phyloP scores from a whole-genome alignment of 1,140 invertebrate species.

The Drosophila subobscura region DNA sequence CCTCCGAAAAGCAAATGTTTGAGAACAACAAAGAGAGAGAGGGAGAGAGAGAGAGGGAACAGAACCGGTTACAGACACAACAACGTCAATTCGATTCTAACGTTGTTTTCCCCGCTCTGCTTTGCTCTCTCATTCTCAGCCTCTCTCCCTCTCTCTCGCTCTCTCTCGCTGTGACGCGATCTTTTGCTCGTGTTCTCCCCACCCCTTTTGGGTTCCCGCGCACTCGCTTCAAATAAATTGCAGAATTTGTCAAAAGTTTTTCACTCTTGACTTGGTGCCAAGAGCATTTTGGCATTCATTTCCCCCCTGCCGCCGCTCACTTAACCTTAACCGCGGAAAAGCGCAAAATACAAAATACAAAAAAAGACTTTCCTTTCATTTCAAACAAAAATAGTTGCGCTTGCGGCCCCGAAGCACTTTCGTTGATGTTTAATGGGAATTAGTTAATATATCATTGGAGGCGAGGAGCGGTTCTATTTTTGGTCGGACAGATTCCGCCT shows the following conservation, averaged over 20 bases:
- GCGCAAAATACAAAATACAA: slow-evolving; percentile 8
- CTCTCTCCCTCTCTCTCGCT: background rate
- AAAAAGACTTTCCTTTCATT: slow-evolving; percentile 30
- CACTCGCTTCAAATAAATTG: slow-evolving; percentile 57
- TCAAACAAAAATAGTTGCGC: slow-evolving; percentile 13
- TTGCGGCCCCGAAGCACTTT: slow-evolving; percentile 12
- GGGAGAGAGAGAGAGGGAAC: background rate
- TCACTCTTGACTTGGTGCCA: slow-evolving; percentile 43
- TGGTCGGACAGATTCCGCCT: background rate
- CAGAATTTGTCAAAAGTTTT: slow-evolving; percentile 64
- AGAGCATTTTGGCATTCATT: slow-evolving; percentile 37
- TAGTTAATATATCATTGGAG: slow-evolving; percentile 60
- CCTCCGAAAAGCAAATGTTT: slow-evolving; percentile 19
- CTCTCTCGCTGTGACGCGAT: slow-evolving; percentile 7
- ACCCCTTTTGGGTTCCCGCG: background rate
- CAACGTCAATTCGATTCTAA: slow-evolving; percentile 26
- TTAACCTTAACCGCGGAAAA: slow-evolving; percentile 53
- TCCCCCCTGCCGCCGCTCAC: slow-evolving; percentile 23
- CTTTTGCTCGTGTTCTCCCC: slow-evolving; percentile 23
- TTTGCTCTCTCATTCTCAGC: background rate
- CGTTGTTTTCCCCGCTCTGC: slow-evolving; percentile 21
- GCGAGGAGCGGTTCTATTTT: slow-evolving; percentile 36
- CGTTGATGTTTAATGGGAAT: slow-evolving; percentile 52
- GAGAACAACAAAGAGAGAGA: background rate
- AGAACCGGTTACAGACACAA: slow-evolving; percentile 39